Evolutionary conservation across 2,888 invertebrate species (phyloP), one percentile per base, ranked within the genome.

Genomic region (Cyrtodaria siliqua): DNA sequence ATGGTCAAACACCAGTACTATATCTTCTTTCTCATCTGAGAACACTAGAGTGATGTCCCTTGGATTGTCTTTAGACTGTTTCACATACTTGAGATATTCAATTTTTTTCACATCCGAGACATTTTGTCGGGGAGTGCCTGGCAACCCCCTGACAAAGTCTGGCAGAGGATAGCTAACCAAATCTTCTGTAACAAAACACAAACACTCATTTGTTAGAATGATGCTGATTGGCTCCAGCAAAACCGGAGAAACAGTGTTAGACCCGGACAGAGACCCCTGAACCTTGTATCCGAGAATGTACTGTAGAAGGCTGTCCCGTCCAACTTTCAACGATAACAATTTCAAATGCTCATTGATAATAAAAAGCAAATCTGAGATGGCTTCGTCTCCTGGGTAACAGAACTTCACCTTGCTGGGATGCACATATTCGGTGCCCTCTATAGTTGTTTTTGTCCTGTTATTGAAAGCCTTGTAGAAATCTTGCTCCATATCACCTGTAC

Each of bases 121-220:
- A 24, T 85, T 79, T 50, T 90, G 88, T 40, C 89, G 82, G 0
- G 91, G 89, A 14, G 87, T 86, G 40, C 87, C 88, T 6, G 92
- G 92, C 6, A 90, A 76, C 12, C 89, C 89, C n/a, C 89, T 77
- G 8, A 87, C 90, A 83, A 92, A 92, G 49, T 91, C 91, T 4
- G 92, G 92, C n/a, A 92, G 73, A 0, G 92, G 92, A 64, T 92
- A 92, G 69, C 89, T 91, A 38, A 91, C 91, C 29, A 89, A 68
- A 81, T 92, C 91, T 61, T 92, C 92, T 47, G 79, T 79, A 2
- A 87, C 84, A 29, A 92, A 77, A 67, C 88, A 89, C n/a, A 92
- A 53, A 63, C 90, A 86, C 23, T 83, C 82, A 62, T 89, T 86
- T 44, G 91, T 91, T 33, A 92, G 68, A 20, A 92, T 86, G 56